A percentile compares a stretch with the other conserved stretches of the same genome.
Conservation (phyloP, 1,140 invertebrate species). For the Andricus grossulariae region DNA sequence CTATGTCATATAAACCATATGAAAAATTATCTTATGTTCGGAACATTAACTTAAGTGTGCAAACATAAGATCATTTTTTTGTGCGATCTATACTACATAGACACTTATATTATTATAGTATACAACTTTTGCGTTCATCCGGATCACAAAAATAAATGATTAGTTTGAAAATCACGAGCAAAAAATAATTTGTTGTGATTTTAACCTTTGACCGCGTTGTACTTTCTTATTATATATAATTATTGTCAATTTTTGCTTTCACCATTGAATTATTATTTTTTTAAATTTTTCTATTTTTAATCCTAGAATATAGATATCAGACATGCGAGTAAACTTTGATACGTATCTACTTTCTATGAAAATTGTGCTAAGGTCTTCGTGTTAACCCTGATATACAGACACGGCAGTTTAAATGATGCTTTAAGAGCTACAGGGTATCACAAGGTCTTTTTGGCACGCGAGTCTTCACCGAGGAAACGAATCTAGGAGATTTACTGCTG, state of each 20-base stretch:
- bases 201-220: too few relatives aligned
- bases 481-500: conserved; percentile 47
- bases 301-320: neutral
- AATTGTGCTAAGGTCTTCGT: conserved; percentile 33
- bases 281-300: neutral
- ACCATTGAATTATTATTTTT: neutral
- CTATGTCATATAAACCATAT: too few relatives aligned
- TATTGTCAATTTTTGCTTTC: neutral
- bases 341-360: conserved; percentile 11
- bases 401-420: conserved; percentile 44
- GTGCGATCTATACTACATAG: too few relatives aligned
- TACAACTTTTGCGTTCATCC: too few relatives aligned
- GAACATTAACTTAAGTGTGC: too few relatives aligned
- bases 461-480: conserved; percentile 49
- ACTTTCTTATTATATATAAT: too few relatives aligned
- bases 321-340: neutral
- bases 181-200: too few relatives aligned
- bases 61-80: too few relatives aligned
- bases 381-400: conserved; percentile 35
- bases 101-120: too few relatives aligned
- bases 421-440: conserved; percentile 51
- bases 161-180: too few relatives aligned
- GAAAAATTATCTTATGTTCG: too few relatives aligned
- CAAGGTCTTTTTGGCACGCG: conserved; percentile 57
- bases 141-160: too few relatives aligned